These are phyloP conservation scores for Myocastor coypus DNA, from an alignment of 2,113 vertebrate genomes.

Conservation along the genomic window DNA sequence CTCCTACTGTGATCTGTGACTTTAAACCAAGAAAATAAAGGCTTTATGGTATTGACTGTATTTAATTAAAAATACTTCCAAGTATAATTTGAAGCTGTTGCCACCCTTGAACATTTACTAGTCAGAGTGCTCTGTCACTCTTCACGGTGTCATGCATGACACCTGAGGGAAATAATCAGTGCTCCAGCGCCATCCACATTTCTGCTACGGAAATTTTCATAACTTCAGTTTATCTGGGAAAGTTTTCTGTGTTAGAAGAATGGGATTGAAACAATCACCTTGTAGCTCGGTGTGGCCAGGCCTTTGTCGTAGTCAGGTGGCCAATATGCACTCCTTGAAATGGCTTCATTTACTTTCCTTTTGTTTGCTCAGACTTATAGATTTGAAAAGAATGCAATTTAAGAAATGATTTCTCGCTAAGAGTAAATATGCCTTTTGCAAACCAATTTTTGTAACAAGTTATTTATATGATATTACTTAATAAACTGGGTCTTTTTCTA, in stretches of 20 bases:
- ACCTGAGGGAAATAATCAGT: constrained; percentile 40
- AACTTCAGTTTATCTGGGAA: constrained; percentile 60
- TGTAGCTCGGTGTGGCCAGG: constrained; percentile 83
- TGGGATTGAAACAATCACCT: constrained; percentile 71
- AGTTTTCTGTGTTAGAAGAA: constrained; percentile 79
- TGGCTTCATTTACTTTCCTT: constrained; percentile 80
- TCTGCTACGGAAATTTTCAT: constrained; percentile 33
- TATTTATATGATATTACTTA: constrained; percentile 96
- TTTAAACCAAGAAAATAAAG: constrained; percentile 86
- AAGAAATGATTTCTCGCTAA: constrained; percentile 89
- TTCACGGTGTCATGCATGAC: not conserved
- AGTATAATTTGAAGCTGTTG: constrained; percentile 82
- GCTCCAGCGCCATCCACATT: constrained; percentile 43
- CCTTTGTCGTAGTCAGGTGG: constrained; percentile 79
- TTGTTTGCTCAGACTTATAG: constrained; percentile 85
- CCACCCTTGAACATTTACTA: constrained; percentile 77
- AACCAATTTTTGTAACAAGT: constrained; percentile 98
- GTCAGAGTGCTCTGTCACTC: constrained; percentile 54
- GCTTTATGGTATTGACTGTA: constrained; percentile 84
- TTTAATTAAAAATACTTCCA: constrained; percentile 85
- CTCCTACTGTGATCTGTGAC: constrained; percentile 83
- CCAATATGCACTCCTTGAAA: constrained; percentile 82
- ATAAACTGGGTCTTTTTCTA: constrained; percentile 92
- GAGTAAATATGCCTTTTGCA: constrained; percentile 94
- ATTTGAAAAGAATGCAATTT: constrained; percentile 87